Percentiles rank a stretch among this genome's conserved stretches.
phyloP scores from a whole-genome alignment of 35 echinoderm and acorn worm genomes.

The Strongylocentrotus purpuratus region DNA sequence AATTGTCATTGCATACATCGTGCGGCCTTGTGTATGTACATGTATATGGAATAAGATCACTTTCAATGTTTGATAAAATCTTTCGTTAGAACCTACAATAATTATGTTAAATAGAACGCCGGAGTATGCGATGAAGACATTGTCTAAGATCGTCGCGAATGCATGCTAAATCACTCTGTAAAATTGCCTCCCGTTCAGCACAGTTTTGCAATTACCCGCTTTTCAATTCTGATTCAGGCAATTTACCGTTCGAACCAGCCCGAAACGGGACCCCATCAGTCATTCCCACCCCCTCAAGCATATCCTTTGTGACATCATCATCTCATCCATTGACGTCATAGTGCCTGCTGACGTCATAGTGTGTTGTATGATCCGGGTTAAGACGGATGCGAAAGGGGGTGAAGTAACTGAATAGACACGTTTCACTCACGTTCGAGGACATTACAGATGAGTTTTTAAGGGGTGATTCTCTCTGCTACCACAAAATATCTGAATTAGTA shows the following conservation, averaged over 20 bases:
- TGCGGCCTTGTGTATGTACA: too few species aligned
- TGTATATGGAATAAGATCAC: too few species aligned
- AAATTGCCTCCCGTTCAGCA: not conserved
- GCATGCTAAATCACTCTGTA: too few species aligned
- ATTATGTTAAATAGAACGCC: too few species aligned
- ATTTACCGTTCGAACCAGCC: not conserved
- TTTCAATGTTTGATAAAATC: too few species aligned
- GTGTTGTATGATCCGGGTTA: not conserved
- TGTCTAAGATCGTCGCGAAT: too few species aligned
- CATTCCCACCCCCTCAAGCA: not conserved
- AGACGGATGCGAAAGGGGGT: not conserved
- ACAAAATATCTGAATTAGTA: too few species aligned
- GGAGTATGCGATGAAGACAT: too few species aligned
- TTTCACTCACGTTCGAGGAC: not conserved
- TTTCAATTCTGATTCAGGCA: not conserved
- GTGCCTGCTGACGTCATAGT: not conserved
- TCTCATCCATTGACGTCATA: not conserved
- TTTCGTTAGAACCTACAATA: too few species aligned
- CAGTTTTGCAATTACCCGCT: not conserved
- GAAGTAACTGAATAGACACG: not conserved
- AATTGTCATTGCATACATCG: too few species aligned
- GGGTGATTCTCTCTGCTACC: too few species aligned
- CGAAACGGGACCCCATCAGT: not conserved
- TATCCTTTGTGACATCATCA: not conserved
- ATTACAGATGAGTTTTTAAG: too few species aligned